Evolutionary conservation across 2,113 vertebrate species (phyloP).

Genomic region (Dunckerocampus dactyliophorus): DNA sequence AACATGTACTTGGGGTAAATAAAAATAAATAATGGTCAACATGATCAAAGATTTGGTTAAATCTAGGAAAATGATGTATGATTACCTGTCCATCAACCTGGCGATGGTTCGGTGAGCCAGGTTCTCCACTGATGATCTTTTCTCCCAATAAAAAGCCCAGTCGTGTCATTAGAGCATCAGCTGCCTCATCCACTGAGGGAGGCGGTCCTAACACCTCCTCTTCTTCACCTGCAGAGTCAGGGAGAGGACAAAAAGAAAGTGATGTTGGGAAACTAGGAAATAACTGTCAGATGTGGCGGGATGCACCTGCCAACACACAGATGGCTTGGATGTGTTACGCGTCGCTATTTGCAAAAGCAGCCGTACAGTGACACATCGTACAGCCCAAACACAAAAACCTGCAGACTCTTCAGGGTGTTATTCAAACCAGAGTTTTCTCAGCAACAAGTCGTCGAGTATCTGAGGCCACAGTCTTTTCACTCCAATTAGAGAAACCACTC

Average conservation of each 20-base stretch:
- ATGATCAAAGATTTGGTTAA: too few relatives aligned
- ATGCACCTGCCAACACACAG: too few relatives aligned
- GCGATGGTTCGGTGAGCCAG: slow-evolving; percentile 72
- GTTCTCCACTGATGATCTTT: slow-evolving; percentile 79
- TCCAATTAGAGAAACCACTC: not conserved
- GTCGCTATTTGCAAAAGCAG: too few relatives aligned
- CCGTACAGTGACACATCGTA: too few relatives aligned
- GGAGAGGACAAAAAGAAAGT: not conserved
- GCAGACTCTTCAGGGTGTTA: not conserved
- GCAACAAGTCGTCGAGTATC: not conserved
- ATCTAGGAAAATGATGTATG: not conserved
- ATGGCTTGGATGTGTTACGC: too few relatives aligned
- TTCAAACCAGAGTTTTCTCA: not conserved
- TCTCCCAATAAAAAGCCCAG: slow-evolving; percentile 94
- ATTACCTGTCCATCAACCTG: slow-evolving; percentile 75
- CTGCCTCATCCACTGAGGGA: slow-evolving; percentile 92
- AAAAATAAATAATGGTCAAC: too few relatives aligned
- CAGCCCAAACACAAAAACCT: too few relatives aligned
- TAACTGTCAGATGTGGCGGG: too few relatives aligned
- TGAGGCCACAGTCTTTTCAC: not conserved
- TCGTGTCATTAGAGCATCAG: slow-evolving; percentile 94
- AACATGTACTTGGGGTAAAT: too few relatives aligned
- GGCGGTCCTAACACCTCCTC: slow-evolving; percentile 89
- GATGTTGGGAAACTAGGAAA: not conserved
- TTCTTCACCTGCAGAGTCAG: slow-evolving; percentile 43